Conservation (phyloP, 2,888 invertebrate genomes). For the Camponotus fellah region DNA sequence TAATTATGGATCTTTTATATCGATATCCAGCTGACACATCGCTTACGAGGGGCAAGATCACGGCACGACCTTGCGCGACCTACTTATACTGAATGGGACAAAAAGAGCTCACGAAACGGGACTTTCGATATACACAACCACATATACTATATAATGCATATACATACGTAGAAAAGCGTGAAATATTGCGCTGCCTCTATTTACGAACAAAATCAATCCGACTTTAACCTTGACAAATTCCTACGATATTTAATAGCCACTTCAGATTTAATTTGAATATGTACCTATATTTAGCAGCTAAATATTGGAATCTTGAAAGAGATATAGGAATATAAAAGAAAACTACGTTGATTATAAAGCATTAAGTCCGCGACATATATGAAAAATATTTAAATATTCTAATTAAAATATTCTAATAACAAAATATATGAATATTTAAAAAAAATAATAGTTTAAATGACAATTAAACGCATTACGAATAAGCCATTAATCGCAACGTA, state of each 20-base stretch:
- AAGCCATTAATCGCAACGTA: too few relatives aligned
- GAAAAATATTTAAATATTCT: background rate
- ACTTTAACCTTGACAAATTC: constrained; percentile 8
- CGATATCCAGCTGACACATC: background rate
- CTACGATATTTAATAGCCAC: background rate
- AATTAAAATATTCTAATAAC: background rate
- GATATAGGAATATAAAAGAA: background rate
- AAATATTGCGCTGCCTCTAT: background rate
- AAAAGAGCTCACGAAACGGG: background rate
- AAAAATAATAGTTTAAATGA: background rate
- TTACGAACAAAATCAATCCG: background rate
- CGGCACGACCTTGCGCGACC: constrained; percentile 28
- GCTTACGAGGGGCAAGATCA: constrained; percentile 24
- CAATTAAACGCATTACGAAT: background rate
- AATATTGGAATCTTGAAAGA: background rate
- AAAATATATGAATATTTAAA: background rate
- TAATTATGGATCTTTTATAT: background rate
- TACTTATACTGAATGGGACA: constrained; percentile 2
- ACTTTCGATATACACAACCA: background rate
- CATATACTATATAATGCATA: background rate
- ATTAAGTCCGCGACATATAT: background rate
- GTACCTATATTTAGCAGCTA: background rate
- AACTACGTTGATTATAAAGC: background rate
- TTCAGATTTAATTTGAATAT: background rate
- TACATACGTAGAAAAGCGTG: background rate